Percentiles rank a stretch among this genome's conserved stretches.
Evolutionary conservation across 2,888 invertebrate genomes (phyloP).

Genomic region (Oligia fasciuncula): DNA sequence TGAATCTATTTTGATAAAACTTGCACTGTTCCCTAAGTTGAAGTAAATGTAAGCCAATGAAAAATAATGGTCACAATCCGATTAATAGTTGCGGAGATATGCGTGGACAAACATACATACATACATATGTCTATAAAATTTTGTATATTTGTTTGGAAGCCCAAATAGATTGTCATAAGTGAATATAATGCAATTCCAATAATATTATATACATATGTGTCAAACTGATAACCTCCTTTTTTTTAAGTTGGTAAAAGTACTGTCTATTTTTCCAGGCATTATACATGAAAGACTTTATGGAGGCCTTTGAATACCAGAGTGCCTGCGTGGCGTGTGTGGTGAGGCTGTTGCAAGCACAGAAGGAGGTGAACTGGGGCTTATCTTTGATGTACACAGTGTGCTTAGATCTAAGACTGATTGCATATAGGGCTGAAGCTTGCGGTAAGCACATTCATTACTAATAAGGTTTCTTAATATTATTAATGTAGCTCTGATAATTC

Average conservation of each 20-base stretch:
- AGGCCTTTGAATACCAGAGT: slow-evolving; percentile 95
- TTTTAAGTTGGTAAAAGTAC: background rate
- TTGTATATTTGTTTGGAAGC: too few species aligned
- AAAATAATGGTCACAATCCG: too few species aligned
- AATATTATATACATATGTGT: too few species aligned
- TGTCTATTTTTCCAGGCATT: slow-evolving; percentile 76
- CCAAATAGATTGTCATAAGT: too few species aligned
- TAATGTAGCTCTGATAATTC: background rate
- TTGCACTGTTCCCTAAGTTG: too few species aligned
- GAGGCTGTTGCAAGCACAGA: slow-evolving; percentile 95
- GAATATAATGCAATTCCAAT: too few species aligned
- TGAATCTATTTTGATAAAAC: too few species aligned
- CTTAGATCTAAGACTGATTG: slow-evolving; percentile 96
- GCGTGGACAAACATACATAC: too few species aligned
- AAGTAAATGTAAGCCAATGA: too few species aligned
- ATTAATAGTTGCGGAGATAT: too few species aligned
- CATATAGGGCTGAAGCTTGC: slow-evolving; percentile 93
- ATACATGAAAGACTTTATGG: slow-evolving; percentile 87
- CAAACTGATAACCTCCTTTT: too few species aligned
- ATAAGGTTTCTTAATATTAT: background rate
- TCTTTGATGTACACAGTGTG: slow-evolving; percentile 97
- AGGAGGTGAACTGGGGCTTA: slow-evolving; percentile 99
- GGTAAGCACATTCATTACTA: slow-evolving; percentile 71
- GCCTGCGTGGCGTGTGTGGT: slow-evolving; percentile 94
- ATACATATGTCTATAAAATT: too few species aligned